These are phyloP conservation scores for Marisa cornuarietis DNA, from an alignment of 1,140 invertebrate species.

Conservation along the genomic window DNA sequence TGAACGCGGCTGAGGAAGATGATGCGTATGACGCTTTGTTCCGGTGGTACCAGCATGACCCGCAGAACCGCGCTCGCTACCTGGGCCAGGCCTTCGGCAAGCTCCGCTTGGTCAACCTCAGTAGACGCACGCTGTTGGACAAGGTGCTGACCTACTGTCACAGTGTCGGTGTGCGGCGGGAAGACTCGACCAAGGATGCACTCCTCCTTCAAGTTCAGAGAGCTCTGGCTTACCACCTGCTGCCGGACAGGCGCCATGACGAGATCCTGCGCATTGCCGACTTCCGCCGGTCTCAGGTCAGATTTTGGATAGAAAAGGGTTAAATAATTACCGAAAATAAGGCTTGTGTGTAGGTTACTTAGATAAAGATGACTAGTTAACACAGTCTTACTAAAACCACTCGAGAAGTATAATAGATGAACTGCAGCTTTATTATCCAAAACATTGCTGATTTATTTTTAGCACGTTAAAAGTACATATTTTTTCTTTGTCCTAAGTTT, in stretches of 20 bases:
- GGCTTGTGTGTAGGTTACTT: no score
- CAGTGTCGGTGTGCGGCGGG: neutral
- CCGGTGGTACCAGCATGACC: slow-evolving; percentile 20
- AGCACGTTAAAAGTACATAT: no score
- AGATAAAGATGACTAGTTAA: no score
- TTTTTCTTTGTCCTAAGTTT: no score
- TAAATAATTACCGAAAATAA: no score
- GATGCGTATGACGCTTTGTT: slow-evolving; percentile 18
- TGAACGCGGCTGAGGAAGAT: slow-evolving; percentile 16
- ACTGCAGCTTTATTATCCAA: no score
- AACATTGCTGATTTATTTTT: no score
- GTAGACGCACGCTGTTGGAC: neutral
- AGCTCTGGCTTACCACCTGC: slow-evolving; percentile 19
- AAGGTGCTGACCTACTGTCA: neutral
- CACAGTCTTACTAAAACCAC: no score
- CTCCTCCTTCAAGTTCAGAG: neutral
- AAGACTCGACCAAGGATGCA: neutral
- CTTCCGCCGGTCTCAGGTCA: slow-evolving; percentile 15
- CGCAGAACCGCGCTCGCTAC: neutral
- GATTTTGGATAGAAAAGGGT: no score
- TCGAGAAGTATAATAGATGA: no score
- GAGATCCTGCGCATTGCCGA: slow-evolving; percentile 3
- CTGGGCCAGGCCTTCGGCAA: neutral
- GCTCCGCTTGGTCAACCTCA: slow-evolving; percentile 14
- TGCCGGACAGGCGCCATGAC: slow-evolving; percentile 18